Evolutionary conservation across 2,797 vertebrate species (phyloP), one percentile per base, ranked within the genome.

Genomic region (Galago senegalensis): DNA sequence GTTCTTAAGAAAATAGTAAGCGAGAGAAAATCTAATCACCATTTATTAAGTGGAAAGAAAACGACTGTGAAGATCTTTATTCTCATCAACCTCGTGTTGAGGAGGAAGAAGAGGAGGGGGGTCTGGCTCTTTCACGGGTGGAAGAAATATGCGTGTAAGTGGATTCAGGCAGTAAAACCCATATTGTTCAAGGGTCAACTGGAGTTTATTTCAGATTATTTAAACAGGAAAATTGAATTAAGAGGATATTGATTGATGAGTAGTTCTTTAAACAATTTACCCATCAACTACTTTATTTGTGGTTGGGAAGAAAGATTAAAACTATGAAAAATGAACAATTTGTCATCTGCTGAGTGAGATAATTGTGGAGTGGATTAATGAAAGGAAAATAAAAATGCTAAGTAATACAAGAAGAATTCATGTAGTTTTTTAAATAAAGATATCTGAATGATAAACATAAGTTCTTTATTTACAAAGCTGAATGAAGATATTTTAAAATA

Each of bases 291-390:
- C 46, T 23, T 83, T 89, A 60, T 87, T 86, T 89, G 34, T 58
- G 18, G 16, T 37, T 70, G 43, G 83, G 70, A 82, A 86, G 20
- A 80, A 87, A 94, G 43, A 82, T 49, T 80, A 65, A 69, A 77
- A 73, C 49, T 49, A 34, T 61, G 34, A 93, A 91, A 97, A 89
- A 65, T 69, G 40, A 82, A 56, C 4, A 75, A 83, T 75, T 75
- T 75, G 2, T 56, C 58, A 75, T 80, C 60, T 65, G 7, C 43
- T 75, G 65, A 75, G 20, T 76, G 13, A 77, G 23, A 89, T 17
- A 69, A 95, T 37, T 76, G 73, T 6, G 16, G 11, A 72, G 20
- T 40, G 49, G 29, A 43, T 29, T 49, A 61, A 83, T 53, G 5
- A 81, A 91, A 95, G 10, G 29, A 86, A 95, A 91, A 69, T 70